Evolutionary conservation across 1,140 invertebrate genomes (phyloP).

Genomic region (Drosophila guanche): DNA sequence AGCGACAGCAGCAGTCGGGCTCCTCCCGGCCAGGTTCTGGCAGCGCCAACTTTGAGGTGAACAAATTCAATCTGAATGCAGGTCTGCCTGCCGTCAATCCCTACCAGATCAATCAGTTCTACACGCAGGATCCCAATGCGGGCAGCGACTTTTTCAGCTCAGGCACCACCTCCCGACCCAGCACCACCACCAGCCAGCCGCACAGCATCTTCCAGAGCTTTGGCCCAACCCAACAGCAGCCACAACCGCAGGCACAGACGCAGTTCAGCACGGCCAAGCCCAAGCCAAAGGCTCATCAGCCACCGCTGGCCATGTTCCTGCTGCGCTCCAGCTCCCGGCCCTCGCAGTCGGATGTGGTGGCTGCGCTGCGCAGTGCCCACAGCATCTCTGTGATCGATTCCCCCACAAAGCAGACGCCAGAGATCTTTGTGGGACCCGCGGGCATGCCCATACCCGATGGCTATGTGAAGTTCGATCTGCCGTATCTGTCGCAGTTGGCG

Average conservation of each 20-base stretch:
- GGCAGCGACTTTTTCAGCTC: slow-evolving; percentile 58
- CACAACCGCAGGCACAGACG: slow-evolving; percentile 22
- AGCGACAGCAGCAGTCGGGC: slow-evolving; percentile 53
- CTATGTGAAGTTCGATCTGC: slow-evolving; percentile 91
- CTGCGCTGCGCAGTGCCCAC: slow-evolving; percentile 87
- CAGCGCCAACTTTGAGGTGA: slow-evolving; percentile 66
- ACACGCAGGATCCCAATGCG: slow-evolving; percentile 73
- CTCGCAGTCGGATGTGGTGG: slow-evolving; percentile 88
- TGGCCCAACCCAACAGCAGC: slow-evolving; percentile 34
- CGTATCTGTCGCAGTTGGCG: slow-evolving; percentile 89
- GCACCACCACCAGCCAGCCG: slow-evolving; percentile 83
- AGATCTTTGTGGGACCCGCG: slow-evolving; percentile 91
- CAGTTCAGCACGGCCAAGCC: slow-evolving; percentile 81
- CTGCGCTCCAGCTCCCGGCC: slow-evolving; percentile 84
- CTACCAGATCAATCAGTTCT: slow-evolving; percentile 80
- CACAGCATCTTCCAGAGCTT: slow-evolving; percentile 83
- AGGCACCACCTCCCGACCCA: slow-evolving; percentile 56
- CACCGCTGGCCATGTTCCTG: slow-evolving; percentile 91
- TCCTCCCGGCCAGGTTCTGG: no score
- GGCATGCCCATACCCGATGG: slow-evolving; percentile 88
- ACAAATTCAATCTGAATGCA: slow-evolving; percentile 82
- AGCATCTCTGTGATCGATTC: slow-evolving; percentile 90
- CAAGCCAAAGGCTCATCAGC: slow-evolving; percentile 89
- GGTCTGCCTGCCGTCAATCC: slow-evolving; percentile 70
- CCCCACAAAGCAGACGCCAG: slow-evolving; percentile 87